A percentile compares a stretch with the other conserved stretches of the same genome.
Conservation (phyloP, 2,797 vertebrate species). For the Pangasius macronema region DNA sequence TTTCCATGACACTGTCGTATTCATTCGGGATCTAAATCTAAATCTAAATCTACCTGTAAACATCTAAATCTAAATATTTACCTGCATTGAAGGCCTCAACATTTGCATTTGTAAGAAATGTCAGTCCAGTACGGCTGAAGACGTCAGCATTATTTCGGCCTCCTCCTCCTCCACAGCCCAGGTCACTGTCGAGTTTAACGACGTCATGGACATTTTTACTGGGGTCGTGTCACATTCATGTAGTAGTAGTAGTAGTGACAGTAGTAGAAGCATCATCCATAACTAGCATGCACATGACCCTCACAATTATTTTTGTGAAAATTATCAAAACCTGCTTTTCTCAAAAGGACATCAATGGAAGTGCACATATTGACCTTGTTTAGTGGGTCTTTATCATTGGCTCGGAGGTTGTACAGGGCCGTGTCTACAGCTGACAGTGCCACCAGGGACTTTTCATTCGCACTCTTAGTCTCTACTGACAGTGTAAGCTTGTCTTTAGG, state of each 20-base stretch:
- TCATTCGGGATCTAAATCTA: not conserved
- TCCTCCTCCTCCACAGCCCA: constrained; percentile 90
- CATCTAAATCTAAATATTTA: constrained; percentile 50
- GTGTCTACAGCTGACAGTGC: constrained; percentile 83
- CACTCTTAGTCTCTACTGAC: constrained; percentile 62
- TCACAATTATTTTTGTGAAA: not conserved
- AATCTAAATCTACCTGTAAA: constrained; percentile 63
- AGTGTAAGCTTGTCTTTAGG: constrained; percentile 76
- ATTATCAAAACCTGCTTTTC: not conserved
- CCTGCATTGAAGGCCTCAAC: constrained; percentile 68
- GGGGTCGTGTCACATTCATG: too few relatives aligned
- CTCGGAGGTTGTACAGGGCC: constrained; percentile 76
- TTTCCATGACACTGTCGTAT: not conserved
- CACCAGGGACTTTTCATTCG: constrained; percentile 73
- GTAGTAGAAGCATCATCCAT: not conserved
- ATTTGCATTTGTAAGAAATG: constrained; percentile 88
- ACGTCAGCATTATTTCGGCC: constrained; percentile 81
- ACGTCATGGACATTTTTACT: too few relatives aligned
- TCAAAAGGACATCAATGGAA: not conserved
- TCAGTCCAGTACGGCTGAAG: constrained; percentile 84
- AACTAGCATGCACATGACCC: not conserved
- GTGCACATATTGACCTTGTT: constrained; percentile 72
- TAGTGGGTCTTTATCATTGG: constrained; percentile 69
- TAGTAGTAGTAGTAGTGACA: too few relatives aligned
- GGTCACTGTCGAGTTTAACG: too few relatives aligned